These are phyloP conservation scores for Troglohyphantes excavatus DNA, from an alignment of 2,888 invertebrate species.

Conservation along the genomic window DNA sequence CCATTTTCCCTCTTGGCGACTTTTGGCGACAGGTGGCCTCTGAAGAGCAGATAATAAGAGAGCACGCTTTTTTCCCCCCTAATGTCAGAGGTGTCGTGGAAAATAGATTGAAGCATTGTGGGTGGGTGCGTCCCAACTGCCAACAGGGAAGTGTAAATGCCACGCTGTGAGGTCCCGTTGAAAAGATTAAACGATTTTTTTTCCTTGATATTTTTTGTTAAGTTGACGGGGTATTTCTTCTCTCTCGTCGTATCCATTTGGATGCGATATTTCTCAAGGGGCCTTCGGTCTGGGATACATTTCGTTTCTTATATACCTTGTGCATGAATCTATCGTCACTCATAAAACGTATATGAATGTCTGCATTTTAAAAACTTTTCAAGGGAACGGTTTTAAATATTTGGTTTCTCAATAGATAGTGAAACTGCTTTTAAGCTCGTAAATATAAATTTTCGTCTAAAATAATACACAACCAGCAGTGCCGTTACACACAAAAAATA, in stretches of 20 bases:
- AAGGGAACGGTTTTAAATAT: too few relatives aligned
- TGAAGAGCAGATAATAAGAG: slow-evolving; percentile 1
- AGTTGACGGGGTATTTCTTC: background rate
- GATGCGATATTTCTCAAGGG: slow-evolving; percentile 34
- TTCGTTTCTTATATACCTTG: too few relatives aligned
- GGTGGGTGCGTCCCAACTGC: slow-evolving; percentile 11
- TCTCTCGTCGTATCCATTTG: background rate
- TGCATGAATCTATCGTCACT: too few relatives aligned
- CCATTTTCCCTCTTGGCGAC: slow-evolving; percentile 36
- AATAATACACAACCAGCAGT: too few relatives aligned
- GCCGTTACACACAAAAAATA: too few relatives aligned
- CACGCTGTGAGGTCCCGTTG: slow-evolving; percentile 48
- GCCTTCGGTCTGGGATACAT: background rate
- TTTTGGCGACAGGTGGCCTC: slow-evolving; percentile 60
- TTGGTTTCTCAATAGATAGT: too few relatives aligned
- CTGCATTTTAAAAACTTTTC: too few relatives aligned
- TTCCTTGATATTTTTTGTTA: background rate
- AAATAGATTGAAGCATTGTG: slow-evolving; percentile 52
- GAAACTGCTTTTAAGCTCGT: too few relatives aligned
- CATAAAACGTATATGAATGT: too few relatives aligned
- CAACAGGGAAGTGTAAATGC: slow-evolving; percentile 16
- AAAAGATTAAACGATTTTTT: slow-evolving; percentile 39
- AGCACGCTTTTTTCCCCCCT: background rate
- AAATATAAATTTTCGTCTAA: too few relatives aligned
- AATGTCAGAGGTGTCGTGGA: slow-evolving; percentile 61